phyloP scores from a whole-genome alignment of 1,140 invertebrate species.

The Schmidtea mediterranea region DNA sequence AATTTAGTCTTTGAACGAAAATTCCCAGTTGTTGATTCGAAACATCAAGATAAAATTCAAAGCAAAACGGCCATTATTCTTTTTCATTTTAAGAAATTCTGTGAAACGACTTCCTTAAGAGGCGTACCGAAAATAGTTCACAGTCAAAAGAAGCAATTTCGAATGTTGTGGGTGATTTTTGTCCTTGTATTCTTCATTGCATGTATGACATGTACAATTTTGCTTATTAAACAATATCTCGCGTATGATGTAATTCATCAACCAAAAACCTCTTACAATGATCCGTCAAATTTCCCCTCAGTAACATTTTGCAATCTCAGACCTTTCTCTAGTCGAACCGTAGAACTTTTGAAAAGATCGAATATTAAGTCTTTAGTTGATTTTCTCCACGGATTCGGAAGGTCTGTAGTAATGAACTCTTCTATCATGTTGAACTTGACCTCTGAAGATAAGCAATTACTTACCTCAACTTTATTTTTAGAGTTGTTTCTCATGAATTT shows the following conservation, averaged over 20 bases:
- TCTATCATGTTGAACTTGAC: not conserved
- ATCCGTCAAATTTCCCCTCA: not conserved
- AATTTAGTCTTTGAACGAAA: too few relatives aligned
- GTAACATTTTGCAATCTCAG: not conserved
- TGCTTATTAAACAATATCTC: not conserved
- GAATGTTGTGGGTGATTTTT: not conserved
- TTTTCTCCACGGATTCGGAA: not conserved
- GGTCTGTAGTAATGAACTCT: not conserved
- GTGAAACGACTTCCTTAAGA: not conserved
- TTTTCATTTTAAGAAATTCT: not conserved
- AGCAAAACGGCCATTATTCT: not conserved
- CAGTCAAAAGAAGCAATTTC: not conserved
- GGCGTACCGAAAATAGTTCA: not conserved
- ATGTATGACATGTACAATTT: not conserved
- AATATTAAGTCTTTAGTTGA: not conserved
- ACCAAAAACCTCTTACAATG: not conserved
- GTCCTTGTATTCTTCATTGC: constrained; percentile 1
- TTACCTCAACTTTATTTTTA: not conserved
- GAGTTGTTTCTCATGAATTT: not conserved
- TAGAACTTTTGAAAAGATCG: not conserved
- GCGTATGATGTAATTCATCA: constrained; percentile 1
- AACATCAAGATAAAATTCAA: too few relatives aligned
- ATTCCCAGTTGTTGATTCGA: too few relatives aligned
- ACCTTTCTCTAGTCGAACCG: not conserved
- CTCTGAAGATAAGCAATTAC: not conserved